Conservation (phyloP, 2,888 invertebrate genomes). For the Drosophila anomalipes region DNA sequence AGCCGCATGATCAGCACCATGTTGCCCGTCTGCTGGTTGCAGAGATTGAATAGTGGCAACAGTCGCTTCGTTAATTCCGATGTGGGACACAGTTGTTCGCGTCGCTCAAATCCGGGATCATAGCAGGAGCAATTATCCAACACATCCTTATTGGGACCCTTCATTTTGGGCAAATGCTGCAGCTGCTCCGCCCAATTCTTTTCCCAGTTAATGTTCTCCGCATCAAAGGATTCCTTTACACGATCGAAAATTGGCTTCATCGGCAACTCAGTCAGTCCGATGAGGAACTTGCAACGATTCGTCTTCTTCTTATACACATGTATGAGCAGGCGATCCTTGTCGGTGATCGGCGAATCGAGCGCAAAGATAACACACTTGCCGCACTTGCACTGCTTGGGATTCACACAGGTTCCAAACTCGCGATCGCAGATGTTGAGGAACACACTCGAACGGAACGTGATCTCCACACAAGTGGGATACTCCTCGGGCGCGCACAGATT, state of each 20-base stretch:
- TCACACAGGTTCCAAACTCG: constrained; percentile 81
- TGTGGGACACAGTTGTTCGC: constrained; percentile 81
- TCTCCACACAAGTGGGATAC: constrained; percentile 84
- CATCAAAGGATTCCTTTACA: constrained; percentile 78
- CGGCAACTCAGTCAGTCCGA: constrained; percentile 81
- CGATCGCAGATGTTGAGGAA: constrained; percentile 83
- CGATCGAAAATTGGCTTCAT: constrained; percentile 82
- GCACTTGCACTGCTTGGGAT: constrained; percentile 70
- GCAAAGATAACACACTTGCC: constrained; percentile 84
- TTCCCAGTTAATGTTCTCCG: constrained; percentile 80
- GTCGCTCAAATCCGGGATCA: constrained; percentile 58
- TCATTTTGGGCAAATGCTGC: constrained; percentile 62
- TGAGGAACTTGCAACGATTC: constrained; percentile 83
- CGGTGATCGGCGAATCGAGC: constrained; percentile 78
- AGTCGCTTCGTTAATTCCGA: constrained; percentile 82
- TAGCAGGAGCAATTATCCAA: constrained; percentile 76
- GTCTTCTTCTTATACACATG: constrained; percentile 83
- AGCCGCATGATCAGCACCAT: constrained; percentile 82
- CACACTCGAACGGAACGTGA: constrained; percentile 83
- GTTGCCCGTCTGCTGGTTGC: constrained; percentile 82
- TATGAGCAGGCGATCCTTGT: constrained; percentile 80
- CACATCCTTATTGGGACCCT: constrained; percentile 49
- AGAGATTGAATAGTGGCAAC: constrained; percentile 82
- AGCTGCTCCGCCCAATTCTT: constrained; percentile 51
- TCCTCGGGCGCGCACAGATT: constrained; percentile 85